Base-by-base conservation (phyloP, 2,888 invertebrate species). In the Metallyticus violacea region DNA sequence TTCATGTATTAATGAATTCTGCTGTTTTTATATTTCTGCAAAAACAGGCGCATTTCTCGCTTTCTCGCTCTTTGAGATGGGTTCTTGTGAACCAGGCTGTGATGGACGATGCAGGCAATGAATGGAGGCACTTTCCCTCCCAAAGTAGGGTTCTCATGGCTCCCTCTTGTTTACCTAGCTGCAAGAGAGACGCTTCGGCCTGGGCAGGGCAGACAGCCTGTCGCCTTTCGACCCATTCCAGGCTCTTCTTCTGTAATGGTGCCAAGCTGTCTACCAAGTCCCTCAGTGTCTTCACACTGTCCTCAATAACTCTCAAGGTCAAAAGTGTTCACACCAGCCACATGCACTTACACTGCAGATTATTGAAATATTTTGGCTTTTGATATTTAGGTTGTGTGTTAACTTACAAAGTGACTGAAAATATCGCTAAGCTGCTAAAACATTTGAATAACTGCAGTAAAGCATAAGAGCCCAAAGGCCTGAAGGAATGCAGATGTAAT, bases 161-260 rank as follows among this genome's bases (percentile, higher is more conserved):
- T 62, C 40, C 40, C 40, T 76, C 82, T 27, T 82, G 82, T 82
- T 76, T 82, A 76, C 82, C 82, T 82, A 82, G 76, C 81, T 81
- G 30, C 30, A 29, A 6, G n/a, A n/a, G 28, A 4, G 62, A 26
- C 26, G 26, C 26, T 7, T 26, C 26, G 15, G 28, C 79, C 1
- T 28, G 80, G 40, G n/a, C 9, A 6, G 15, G 26, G 81, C 40
- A 82, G 82, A 82, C 82, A 76, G 82, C 82, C 40, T 82, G 82
- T 82, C 82, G 82, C 82, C 82, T 28, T 28, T n/a, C 25, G n/a
- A 15, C 40, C 15, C 40, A 62, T 22, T 4, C 26, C 29, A 80
- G 22, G 78, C 27, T 3, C 27, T 80, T 15, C 28, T 22, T 27
- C 7, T 62, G 40, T 4, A 9, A 9, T 9, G 82, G 82, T 26